Conservation (phyloP, 2,797 vertebrate genomes). For the Micrastur ruficollis region DNA sequence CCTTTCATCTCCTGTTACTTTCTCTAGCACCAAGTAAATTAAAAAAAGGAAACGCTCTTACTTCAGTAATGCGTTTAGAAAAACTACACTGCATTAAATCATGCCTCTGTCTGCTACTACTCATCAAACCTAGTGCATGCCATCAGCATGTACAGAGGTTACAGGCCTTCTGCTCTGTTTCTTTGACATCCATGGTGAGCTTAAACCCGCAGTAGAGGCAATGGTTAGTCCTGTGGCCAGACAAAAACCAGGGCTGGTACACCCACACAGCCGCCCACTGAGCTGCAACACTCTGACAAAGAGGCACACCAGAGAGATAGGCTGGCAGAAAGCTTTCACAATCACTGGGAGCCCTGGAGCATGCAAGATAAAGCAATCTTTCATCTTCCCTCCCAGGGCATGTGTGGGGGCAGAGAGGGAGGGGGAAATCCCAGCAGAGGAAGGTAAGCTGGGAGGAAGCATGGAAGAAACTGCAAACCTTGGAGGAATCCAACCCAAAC, state of each 20-base stretch:
- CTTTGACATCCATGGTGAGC: background rate
- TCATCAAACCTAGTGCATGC: background rate
- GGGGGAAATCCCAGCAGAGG: background rate
- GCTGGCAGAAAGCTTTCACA: background rate
- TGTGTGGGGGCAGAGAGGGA: background rate
- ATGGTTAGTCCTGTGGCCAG: rapidly evolving
- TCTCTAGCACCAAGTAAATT: background rate
- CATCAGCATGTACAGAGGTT: background rate
- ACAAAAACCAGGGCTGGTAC: background rate
- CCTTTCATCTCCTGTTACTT: background rate
- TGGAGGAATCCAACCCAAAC: background rate
- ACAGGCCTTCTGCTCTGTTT: background rate
- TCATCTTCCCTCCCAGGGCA: rapidly evolving
- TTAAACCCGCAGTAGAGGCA: background rate
- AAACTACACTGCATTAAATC: background rate
- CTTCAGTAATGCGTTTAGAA: background rate
- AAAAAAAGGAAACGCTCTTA: background rate
- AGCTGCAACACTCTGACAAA: background rate
- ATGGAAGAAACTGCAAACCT: background rate
- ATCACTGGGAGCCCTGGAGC: background rate
- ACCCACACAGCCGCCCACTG: rapidly evolving
- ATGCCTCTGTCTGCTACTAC: background rate
- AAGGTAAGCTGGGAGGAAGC: background rate
- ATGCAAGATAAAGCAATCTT: background rate
- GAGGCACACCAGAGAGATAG: background rate